Evolutionary conservation across 2,113 vertebrate genomes (phyloP).

Genomic region (Peucedramus taeniatus): DNA sequence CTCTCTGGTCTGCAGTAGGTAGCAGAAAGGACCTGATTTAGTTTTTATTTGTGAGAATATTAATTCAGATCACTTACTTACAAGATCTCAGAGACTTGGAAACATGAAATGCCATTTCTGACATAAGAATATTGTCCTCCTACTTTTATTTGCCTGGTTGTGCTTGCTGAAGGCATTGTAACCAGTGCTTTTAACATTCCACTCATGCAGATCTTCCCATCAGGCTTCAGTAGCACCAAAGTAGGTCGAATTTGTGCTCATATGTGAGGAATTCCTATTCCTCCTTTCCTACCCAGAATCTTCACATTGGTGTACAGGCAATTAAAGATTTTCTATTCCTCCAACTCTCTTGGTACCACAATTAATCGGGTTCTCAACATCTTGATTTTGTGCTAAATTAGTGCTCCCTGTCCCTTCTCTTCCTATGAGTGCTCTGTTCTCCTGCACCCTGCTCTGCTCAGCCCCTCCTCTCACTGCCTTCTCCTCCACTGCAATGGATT

Average conservation of each 20-base stretch:
- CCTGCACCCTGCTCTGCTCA: background rate
- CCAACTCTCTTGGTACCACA: constrained; percentile 16
- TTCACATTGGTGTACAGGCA: background rate
- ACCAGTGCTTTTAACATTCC: background rate
- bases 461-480: background rate
- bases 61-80: background rate
- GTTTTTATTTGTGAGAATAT: background rate
- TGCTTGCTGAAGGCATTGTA: background rate
- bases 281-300: background rate
- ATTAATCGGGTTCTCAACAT: constrained; percentile 37
- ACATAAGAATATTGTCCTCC: background rate
- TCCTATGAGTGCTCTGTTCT: background rate
- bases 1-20: background rate
- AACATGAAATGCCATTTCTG: background rate
- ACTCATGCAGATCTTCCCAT: background rate
- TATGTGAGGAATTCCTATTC: background rate
- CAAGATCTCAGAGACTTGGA: background rate
- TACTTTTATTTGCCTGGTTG: background rate
- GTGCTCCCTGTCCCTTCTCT: background rate
- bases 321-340: constrained; percentile 58
- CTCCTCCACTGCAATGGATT: background rate
- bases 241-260: constrained; percentile 13
- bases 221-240: constrained; percentile 15
- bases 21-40: background rate
- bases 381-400: constrained; percentile 46